Evolutionary conservation across 2,888 invertebrate species (phyloP).

Genomic region (Parnassius orleans): DNA sequence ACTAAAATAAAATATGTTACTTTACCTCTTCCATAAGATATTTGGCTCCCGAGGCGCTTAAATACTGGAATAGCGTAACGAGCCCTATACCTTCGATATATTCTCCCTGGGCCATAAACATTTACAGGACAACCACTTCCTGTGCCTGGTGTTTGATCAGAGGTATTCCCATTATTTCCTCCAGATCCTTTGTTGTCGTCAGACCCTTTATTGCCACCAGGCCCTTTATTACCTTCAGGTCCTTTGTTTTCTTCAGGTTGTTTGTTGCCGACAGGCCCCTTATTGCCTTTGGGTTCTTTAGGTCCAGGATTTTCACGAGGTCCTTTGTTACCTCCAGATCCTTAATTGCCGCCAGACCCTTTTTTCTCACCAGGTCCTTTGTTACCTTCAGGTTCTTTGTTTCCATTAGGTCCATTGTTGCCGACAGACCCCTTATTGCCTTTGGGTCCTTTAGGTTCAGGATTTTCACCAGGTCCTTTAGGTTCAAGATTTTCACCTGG

Average conservation of each 20-base stretch:
- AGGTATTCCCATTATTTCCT: not conserved
- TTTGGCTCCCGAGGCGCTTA: conserved; percentile 11
- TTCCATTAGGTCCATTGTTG: too few relatives aligned
- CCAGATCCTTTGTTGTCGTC: not conserved
- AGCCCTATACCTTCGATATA: conserved; percentile 5
- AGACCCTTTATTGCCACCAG: not conserved
- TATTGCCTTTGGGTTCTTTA: too few relatives aligned
- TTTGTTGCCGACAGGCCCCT: not conserved
- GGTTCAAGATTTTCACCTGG: too few relatives aligned
- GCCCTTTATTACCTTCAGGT: not conserved
- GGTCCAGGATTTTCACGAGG: not conserved
- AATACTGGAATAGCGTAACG: conserved; percentile 12
- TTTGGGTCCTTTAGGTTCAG: too few relatives aligned
- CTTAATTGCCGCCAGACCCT: too few relatives aligned
- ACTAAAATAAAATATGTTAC: not conserved
- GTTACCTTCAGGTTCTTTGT: too few relatives aligned
- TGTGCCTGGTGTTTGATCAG: not conserved
- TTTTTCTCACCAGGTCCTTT: too few relatives aligned
- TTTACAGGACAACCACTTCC: conserved; percentile 5
- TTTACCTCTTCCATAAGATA: conserved; percentile 17
- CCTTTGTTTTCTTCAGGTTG: not conserved
- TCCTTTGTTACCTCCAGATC: not conserved
- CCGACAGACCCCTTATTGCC: too few relatives aligned
- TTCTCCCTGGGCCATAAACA: conserved; percentile 8
- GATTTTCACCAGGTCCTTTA: too few relatives aligned